Conservation (phyloP, 2,113 vertebrate species). For the Accipiter cooperii region DNA sequence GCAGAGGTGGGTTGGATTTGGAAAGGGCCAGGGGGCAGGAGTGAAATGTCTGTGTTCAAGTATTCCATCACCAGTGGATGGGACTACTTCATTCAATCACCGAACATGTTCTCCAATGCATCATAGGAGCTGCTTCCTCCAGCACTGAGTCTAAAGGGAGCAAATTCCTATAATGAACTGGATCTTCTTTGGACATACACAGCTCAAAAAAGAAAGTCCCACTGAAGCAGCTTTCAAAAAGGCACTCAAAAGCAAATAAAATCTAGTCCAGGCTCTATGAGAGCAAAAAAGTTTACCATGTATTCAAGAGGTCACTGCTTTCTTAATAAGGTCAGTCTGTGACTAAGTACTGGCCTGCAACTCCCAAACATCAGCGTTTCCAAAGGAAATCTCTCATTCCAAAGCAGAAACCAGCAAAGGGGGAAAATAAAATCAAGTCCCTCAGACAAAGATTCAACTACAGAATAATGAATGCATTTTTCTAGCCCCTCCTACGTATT, state of each 20-base stretch:
- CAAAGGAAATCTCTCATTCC: slow-evolving; percentile 72
- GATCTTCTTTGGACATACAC: slow-evolving; percentile 77
- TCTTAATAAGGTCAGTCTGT: slow-evolving; percentile 80
- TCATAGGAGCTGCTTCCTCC: slow-evolving; percentile 65
- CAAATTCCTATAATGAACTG: slow-evolving; percentile 48
- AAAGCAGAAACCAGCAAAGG: slow-evolving; percentile 76
- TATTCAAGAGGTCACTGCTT: slow-evolving; percentile 85
- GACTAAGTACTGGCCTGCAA: slow-evolving; percentile 86
- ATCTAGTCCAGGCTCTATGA: slow-evolving; percentile 87
- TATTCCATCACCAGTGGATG: slow-evolving; percentile 71
- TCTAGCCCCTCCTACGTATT: slow-evolving; percentile 63
- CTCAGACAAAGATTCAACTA: slow-evolving; percentile 78
- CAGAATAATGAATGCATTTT: slow-evolving; percentile 70
- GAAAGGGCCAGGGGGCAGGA: background rate
- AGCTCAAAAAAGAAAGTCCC: slow-evolving; percentile 77
- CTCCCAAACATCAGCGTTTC: slow-evolving; percentile 78
- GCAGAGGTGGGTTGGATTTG: slow-evolving; percentile 64
- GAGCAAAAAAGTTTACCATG: slow-evolving; percentile 82
- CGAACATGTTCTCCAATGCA: slow-evolving; percentile 63
- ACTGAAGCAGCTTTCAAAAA: slow-evolving; percentile 93
- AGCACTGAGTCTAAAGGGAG: slow-evolving; percentile 40
- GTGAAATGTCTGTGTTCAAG: slow-evolving; percentile 69
- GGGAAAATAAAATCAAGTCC: slow-evolving; percentile 66
- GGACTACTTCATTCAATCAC: slow-evolving; percentile 70
- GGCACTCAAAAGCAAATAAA: slow-evolving; percentile 98